A percentile compares a stretch with the other conserved stretches of the same genome.
phyloP scores from a whole-genome alignment of 2,888 invertebrate genomes.

The Chorisops tibialis region DNA sequence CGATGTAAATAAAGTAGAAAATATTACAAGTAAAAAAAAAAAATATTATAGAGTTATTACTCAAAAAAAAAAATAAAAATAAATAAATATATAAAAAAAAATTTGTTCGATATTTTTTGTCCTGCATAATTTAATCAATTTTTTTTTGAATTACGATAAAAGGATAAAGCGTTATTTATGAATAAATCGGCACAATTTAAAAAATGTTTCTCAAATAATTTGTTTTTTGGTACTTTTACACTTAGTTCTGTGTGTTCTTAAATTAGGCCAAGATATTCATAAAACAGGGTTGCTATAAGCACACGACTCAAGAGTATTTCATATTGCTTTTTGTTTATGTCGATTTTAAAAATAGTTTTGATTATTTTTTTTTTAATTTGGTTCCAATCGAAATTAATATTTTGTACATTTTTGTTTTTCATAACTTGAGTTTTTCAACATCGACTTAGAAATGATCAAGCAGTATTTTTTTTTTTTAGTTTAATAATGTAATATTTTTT shows the following conservation, averaged over 20 bases:
- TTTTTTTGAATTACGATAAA: too few species aligned
- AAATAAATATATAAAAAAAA: too few species aligned
- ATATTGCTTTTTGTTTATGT: background rate
- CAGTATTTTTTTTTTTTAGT: background rate
- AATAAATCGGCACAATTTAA: conserved; percentile 24
- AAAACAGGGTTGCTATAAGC: background rate
- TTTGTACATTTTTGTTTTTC: background rate
- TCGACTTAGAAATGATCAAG: background rate
- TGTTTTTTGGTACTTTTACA: background rate
- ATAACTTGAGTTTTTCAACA: background rate
- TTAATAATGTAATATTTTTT: background rate
- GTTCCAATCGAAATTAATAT: background rate
- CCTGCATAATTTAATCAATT: too few species aligned
- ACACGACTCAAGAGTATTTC: background rate
- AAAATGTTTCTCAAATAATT: background rate
- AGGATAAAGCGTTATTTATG: conserved; percentile 14
- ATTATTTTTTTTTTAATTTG: background rate
- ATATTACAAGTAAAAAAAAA: too few species aligned
- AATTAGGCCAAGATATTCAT: conserved; percentile 27
- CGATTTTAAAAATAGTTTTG: background rate
- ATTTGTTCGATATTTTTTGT: too few species aligned
- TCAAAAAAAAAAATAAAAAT: too few species aligned
- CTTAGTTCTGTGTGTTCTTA: background rate
- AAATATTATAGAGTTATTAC: too few species aligned
- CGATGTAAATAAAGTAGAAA: background rate